Conservation (phyloP, 2,797 vertebrate species). For the Poeciliopsis turneri region DNA sequence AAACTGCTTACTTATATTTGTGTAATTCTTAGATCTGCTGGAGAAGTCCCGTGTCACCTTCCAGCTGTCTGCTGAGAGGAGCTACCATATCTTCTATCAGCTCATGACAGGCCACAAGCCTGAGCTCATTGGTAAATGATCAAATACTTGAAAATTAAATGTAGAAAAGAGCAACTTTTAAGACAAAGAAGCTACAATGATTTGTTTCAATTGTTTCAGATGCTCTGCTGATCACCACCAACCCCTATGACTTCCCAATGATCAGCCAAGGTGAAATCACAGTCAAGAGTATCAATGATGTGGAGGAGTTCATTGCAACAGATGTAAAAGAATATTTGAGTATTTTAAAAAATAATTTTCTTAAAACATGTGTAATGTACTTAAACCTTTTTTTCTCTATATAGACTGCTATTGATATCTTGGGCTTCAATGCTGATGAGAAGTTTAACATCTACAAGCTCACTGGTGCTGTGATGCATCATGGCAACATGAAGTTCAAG, state of each 20-base stretch:
- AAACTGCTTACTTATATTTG: background rate
- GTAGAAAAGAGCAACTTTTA: background rate
- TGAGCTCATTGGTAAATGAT: conserved; percentile 74
- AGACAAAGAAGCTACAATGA: background rate
- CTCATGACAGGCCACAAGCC: conserved; percentile 89
- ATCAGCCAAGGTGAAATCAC: conserved; percentile 89
- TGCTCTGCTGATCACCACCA: conserved; percentile 88
- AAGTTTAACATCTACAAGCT: conserved; percentile 85
- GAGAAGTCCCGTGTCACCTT: conserved; percentile 90
- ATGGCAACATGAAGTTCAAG: conserved; percentile 89
- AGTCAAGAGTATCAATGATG: conserved; percentile 88
- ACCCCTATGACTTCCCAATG: conserved; percentile 86
- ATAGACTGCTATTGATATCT: conserved; percentile 81
- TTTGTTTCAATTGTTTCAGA: conserved; percentile 67
- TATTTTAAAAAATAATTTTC: background rate
- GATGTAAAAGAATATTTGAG: conserved; percentile 70
- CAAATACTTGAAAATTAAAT: background rate
- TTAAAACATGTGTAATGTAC: background rate
- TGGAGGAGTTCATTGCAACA: conserved; percentile 88
- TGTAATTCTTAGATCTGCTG: conserved; percentile 51
- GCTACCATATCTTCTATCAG: conserved; percentile 92
- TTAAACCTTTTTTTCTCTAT: background rate
- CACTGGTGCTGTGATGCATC: conserved; percentile 85
- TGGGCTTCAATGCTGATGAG: conserved; percentile 84
- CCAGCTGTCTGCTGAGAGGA: conserved; percentile 88